These are phyloP conservation scores for Pomacea canaliculata DNA, from an alignment of 2,888 invertebrate species.

Conservation along the genomic window DNA sequence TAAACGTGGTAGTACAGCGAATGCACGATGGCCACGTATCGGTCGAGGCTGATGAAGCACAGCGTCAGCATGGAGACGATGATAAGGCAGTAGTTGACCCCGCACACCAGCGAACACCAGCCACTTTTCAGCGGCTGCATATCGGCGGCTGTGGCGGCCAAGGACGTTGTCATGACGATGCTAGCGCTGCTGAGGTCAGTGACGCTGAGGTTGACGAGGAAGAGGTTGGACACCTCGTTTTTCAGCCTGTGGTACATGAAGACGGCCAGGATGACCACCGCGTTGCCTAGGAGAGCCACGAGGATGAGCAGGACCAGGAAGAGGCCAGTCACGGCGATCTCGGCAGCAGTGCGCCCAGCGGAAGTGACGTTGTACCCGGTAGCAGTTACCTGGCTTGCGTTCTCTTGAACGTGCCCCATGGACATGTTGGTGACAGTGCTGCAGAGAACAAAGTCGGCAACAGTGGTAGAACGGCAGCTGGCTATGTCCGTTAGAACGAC, in stretches of 20 bases:
- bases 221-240: conserved; percentile 55
- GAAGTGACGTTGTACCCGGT: background rate
- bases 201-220: conserved; percentile 61
- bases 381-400: background rate
- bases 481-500: no score
- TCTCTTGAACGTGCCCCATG: background rate
- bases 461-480: no score
- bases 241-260: conserved; percentile 37
- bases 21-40: conserved; percentile 61
- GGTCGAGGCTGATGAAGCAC: conserved; percentile 65
- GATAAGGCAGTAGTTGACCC: conserved; percentile 66
- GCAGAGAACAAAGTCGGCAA: background rate
- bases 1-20: conserved; percentile 52
- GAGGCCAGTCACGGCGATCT: conserved; percentile 36
- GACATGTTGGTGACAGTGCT: background rate
- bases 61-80: conserved; percentile 68
- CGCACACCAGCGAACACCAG: conserved; percentile 60
- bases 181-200: conserved; percentile 56
- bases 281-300: conserved; percentile 51
- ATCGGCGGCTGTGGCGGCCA: conserved; percentile 47
- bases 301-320: conserved; percentile 47
- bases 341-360: background rate
- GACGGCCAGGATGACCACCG: conserved; percentile 56
- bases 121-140: conserved; percentile 33
- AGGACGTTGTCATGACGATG: conserved; percentile 57